These are phyloP conservation scores for Octonoba sinensis DNA, from an alignment of 2,888 invertebrate species.

Conservation along the genomic window DNA sequence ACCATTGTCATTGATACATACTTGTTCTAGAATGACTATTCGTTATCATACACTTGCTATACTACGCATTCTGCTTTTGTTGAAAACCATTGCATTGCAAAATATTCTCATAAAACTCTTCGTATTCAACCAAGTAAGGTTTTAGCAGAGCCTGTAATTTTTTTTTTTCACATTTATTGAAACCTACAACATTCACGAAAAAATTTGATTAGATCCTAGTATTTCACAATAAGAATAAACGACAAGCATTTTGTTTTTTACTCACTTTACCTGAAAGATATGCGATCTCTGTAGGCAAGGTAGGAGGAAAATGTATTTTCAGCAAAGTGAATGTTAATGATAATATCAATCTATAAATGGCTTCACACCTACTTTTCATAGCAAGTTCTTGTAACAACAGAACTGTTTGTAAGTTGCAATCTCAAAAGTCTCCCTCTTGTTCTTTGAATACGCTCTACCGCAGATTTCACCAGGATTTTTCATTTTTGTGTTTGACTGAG, in stretches of 20 bases:
- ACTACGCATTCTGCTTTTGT: background rate
- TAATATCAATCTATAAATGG: slow-evolving; percentile 6
- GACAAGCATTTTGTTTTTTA: background rate
- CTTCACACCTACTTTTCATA: background rate
- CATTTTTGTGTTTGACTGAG: background rate
- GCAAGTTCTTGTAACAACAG: slow-evolving; percentile 6
- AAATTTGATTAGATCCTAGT: background rate
- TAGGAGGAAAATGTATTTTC: slow-evolving; percentile 4
- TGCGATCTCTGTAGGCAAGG: background rate
- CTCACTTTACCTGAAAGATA: slow-evolving; percentile 7
- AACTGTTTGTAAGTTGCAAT: background rate
- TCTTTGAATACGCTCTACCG: slow-evolving; percentile 4
- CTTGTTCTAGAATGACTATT: no score
- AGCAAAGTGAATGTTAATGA: background rate
- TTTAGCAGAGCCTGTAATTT: slow-evolving; percentile 6
- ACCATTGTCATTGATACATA: slow-evolving; percentile 1
- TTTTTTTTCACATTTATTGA: slow-evolving; percentile 5
- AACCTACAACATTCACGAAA: slow-evolving; percentile 7
- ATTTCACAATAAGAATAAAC: background rate
- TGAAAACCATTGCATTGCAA: slow-evolving; percentile 1
- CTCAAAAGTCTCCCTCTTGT: background rate
- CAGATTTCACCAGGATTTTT: background rate
- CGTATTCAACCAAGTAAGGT: slow-evolving; percentile 3
- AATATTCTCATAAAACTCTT: slow-evolving; percentile 9
- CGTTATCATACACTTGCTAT: background rate